Evolutionary conservation across 2,113 vertebrate genomes (phyloP), one percentile per base, ranked within the genome.

Genomic region (Machaerirhynchus nigripectus): DNA sequence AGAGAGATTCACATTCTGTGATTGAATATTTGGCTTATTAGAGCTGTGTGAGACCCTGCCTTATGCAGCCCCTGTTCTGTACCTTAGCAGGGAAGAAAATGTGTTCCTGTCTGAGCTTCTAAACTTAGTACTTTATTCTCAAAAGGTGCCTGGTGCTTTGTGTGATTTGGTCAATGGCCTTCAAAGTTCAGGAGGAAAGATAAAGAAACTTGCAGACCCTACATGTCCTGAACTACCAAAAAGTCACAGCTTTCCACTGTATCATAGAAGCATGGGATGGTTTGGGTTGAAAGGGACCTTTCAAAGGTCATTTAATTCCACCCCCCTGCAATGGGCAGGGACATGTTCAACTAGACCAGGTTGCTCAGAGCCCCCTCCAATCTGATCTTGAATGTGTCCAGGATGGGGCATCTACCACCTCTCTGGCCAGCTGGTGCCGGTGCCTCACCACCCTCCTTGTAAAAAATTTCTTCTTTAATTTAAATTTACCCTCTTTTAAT

Each of bases 21-120:
- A 24, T 4, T 88, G 37, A 87, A 73, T 92, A 49, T 96, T 97
- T 92, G 77, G 35, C 82, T 94, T 92, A 76, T 65, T 73, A 30
- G 75, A 87, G 82, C 79, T 76, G 31, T 82, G 77, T 6, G 15
- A 91, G 86, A 61, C 82, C 74, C 91, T 87, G 88, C 84, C 87
- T 94, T 77, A 8, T 47, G 53, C 89, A 73, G 18, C 33, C 81
- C 73, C 73, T 82, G 0, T 60, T 71, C 87, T 68, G 47, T 87
- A 55, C 28, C 47, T 65, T 69, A 21, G 37, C 31, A 49, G 30
- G 55, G 37, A 20, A 44, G 57, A 95, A 94, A 65, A 44, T 4
- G 3, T 12, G 10, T 70, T 89, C 46, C 23, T 61, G 11, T 35
- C 56, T 59, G 21, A 90, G 61, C 31, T 87, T 73, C 64, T 81